phyloP scores from a whole-genome alignment of 2,797 vertebrate species.

The Paramormyrops hopkinsi region DNA sequence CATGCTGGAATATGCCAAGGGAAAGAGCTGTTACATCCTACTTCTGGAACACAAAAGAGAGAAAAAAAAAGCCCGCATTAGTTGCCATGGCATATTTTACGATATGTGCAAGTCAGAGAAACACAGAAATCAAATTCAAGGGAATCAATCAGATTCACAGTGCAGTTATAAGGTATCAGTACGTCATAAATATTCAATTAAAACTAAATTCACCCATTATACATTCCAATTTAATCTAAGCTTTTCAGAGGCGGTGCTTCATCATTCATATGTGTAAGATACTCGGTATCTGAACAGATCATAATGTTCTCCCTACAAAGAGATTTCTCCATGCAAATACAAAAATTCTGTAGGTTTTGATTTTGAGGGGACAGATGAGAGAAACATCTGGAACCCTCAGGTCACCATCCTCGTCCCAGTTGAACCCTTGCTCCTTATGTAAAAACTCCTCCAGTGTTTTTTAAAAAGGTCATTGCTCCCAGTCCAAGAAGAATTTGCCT shows the following conservation, averaged over 20 bases:
- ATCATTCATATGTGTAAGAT: neutral
- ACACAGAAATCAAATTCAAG: neutral
- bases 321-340: neutral
- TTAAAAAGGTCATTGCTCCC: slow-evolving; percentile 11
- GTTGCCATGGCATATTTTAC: neutral
- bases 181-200: neutral
- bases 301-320: neutral
- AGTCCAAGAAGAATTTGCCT: neutral
- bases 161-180: neutral
- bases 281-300: neutral
- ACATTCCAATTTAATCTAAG: neutral
- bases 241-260: neutral
- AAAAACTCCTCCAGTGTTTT: slow-evolving; percentile 1
- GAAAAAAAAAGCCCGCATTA: neutral
- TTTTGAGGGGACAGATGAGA: neutral
- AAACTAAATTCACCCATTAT: neutral
- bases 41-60: neutral
- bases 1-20: neutral
- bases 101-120: neutral
- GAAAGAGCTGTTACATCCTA: neutral
- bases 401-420: neutral
- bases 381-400: slow-evolving; percentile 1
- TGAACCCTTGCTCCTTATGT: neutral
- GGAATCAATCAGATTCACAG: neutral
- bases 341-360: neutral